A percentile compares a stretch with the other conserved stretches of the same genome.
Conservation (phyloP, 2,797 vertebrate species). For the Oceanodroma leucorhoa region DNA sequence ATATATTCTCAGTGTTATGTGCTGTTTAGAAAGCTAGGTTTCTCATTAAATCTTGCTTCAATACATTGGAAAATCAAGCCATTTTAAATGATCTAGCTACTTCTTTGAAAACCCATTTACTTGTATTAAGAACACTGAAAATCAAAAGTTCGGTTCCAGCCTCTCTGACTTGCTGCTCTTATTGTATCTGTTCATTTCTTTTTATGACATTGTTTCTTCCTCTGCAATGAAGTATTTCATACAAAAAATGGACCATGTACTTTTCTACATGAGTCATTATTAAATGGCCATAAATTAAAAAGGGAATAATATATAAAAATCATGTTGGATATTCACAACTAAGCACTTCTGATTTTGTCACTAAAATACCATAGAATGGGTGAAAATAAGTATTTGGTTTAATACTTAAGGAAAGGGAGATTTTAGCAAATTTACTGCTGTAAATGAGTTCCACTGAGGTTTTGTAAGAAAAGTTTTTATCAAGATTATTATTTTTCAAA, state of each 20-base stretch:
- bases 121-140: neutral
- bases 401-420: neutral
- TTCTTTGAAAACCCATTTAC: neutral
- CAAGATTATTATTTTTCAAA: neutral
- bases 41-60: neutral
- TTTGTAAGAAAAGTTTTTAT: neutral
- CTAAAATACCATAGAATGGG: neutral
- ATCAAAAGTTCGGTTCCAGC: neutral
- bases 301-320: slow-evolving; percentile 12
- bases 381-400: neutral
- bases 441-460: neutral
- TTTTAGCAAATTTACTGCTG: neutral
- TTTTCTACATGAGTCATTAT: slow-evolving; percentile 6
- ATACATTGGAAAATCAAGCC: neutral
- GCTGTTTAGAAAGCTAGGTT: neutral
- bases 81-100: neutral
- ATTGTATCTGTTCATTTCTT: neutral
- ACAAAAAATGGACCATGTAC: neutral
- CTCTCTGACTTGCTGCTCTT: neutral
- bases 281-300: slow-evolving; percentile 31
- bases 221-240: neutral
- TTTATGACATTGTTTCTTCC: neutral
- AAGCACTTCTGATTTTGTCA: neutral
- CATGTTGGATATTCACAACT: neutral
- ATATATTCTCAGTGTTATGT: neutral